These are phyloP conservation scores for Colius striatus DNA, from an alignment of 2,113 vertebrate species.

Conservation along the genomic window DNA sequence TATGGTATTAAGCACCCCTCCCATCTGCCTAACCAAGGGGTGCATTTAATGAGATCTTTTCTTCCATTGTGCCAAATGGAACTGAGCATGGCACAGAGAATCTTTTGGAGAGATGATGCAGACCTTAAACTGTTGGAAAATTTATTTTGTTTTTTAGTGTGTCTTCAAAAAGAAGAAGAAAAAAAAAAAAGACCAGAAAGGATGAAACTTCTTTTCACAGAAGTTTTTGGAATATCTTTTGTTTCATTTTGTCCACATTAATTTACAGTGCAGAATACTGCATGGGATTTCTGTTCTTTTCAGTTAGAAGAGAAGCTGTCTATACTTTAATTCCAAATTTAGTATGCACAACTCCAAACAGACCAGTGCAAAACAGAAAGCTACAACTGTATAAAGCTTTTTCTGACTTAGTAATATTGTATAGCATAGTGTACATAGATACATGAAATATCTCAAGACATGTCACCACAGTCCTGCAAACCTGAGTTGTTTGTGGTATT, in stretches of 20 bases:
- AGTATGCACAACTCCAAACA: background rate
- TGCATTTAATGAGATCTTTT: slow-evolving; percentile 2
- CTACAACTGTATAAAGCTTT: background rate
- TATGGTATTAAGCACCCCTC: slow-evolving; percentile 16
- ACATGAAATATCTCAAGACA: background rate
- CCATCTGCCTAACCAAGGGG: slow-evolving; percentile 22
- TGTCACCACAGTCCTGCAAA: background rate
- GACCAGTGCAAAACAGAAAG: background rate
- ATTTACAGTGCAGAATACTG: background rate
- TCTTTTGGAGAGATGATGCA: background rate
- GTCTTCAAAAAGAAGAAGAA: background rate
- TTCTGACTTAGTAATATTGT: background rate
- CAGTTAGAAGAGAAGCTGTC: background rate
- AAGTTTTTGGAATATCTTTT: background rate
- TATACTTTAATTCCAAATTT: background rate
- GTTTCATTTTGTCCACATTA: background rate
- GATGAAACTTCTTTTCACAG: background rate
- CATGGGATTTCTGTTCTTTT: background rate
- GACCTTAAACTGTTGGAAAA: background rate
- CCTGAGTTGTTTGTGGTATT: background rate
- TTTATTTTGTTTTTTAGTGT: background rate
- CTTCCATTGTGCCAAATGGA: background rate
- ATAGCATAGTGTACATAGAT: background rate
- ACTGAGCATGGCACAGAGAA: background rate
- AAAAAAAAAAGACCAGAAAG: background rate